Evolutionary conservation across 2,797 vertebrate species (phyloP).

Genomic region (Melanotaenia nigrans): DNA sequence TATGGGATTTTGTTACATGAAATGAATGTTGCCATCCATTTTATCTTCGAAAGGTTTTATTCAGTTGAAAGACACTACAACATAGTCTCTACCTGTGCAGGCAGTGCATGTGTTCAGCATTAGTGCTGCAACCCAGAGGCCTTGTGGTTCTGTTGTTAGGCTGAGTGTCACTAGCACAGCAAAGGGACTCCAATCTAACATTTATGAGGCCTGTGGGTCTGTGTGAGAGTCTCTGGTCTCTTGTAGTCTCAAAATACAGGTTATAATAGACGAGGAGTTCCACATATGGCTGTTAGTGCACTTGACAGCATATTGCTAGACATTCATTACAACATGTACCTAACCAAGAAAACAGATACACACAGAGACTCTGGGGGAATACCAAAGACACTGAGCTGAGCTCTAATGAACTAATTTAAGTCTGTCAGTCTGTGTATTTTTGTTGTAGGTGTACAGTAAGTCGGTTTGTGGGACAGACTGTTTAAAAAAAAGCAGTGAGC

Average conservation of each 20-base stretch:
- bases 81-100: constrained; percentile 11
- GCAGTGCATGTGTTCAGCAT: constrained; percentile 48
- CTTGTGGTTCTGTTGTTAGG: constrained; percentile 68
- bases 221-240: constrained; percentile 47
- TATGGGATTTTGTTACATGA: background rate
- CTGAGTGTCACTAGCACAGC: constrained; percentile 62
- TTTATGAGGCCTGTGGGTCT: constrained; percentile 75
- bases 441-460: constrained; percentile 23
- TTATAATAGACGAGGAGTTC: constrained; percentile 67
- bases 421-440: constrained; percentile 17
- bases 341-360: constrained; percentile 20
- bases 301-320: constrained; percentile 63
- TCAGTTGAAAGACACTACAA: constrained; percentile 5
- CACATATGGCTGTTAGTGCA: constrained; percentile 69
- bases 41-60: constrained; percentile 10
- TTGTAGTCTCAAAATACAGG: constrained; percentile 63
- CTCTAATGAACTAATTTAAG: constrained; percentile 71
- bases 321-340: constrained; percentile 35
- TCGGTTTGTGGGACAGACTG: constrained; percentile 48
- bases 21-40: background rate
- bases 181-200: constrained; percentile 78
- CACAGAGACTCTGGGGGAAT: constrained; percentile 17
- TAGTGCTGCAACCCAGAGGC: constrained; percentile 51
- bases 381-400: constrained; percentile 42
- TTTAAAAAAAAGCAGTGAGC: constrained; percentile 44